A percentile compares a stretch with the other conserved stretches of the same genome.
These are phyloP conservation scores for Microtus oregoni DNA, from an alignment of 2,113 vertebrate genomes.

Conservation along the genomic window DNA sequence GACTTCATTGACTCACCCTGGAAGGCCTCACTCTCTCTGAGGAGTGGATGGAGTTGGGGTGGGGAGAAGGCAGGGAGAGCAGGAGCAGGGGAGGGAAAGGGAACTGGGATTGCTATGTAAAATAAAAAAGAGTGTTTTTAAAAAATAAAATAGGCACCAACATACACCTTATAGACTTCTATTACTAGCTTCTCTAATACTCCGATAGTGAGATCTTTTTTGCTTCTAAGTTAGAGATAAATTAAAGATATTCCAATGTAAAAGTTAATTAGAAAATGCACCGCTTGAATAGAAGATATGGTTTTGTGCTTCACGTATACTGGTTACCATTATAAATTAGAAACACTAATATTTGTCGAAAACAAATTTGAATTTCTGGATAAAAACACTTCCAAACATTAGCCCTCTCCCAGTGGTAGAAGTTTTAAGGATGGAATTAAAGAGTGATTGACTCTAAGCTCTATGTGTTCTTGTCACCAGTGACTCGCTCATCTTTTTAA, in stretches of 20 bases:
- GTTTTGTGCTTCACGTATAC: neutral
- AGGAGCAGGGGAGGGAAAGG: too few species aligned
- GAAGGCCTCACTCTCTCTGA: too few species aligned
- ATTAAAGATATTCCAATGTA: slow-evolving; percentile 22
- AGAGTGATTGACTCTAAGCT: slow-evolving; percentile 6
- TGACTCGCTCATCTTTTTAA: slow-evolving; percentile 14
- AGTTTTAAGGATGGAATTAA: slow-evolving; percentile 36
- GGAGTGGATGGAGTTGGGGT: too few species aligned
- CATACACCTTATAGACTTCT: neutral
- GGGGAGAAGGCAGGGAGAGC: too few species aligned
- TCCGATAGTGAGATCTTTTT: neutral
- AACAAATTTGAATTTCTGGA: neutral
- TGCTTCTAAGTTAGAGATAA: neutral
- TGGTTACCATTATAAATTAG: neutral
- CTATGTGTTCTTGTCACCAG: slow-evolving; percentile 9
- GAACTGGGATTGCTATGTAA: too few species aligned
- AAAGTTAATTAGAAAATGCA: slow-evolving; percentile 21
- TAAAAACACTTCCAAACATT: slow-evolving; percentile 7
- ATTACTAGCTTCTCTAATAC: neutral
- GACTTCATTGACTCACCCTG: too few species aligned
- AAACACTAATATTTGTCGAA: slow-evolving; percentile 30
- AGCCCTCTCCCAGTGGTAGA: neutral
- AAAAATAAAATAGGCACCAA: neutral
- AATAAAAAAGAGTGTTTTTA: too few species aligned
- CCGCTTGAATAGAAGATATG: neutral